Evolutionary conservation across 1,140 invertebrate species (phyloP), one percentile per base, ranked within the genome.

Genomic region (Wiebesia pumilae): DNA sequence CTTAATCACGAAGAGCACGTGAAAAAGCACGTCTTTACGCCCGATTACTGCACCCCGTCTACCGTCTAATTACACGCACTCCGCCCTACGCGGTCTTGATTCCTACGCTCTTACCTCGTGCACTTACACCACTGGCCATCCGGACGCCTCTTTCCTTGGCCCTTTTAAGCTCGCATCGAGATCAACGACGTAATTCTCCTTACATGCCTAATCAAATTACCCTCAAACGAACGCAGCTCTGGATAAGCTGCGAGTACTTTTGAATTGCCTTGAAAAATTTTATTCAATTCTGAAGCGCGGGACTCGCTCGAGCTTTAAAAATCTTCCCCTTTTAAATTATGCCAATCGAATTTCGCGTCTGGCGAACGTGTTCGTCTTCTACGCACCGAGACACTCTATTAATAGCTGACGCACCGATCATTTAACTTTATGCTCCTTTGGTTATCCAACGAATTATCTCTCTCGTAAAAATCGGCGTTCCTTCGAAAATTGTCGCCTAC

Each of bases 11-110:
- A n/a, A n/a, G n/a, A n/a, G n/a, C 19, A 19, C 6, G 82, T 10
- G 47, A 77, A 71, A 40, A 47, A 77, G 71, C 73, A 47, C 24
- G 51, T 62, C 33, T 84, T 77, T 84, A 62, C 71, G 77, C 82
- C 77, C 82, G 71, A 84, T 84, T 62, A 79, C 24, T 58, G 75
- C 58, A 27, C 14, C 43, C 10, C 47, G 77, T 9, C 47, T 12
- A n/a, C n/a, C n/a, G n/a, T 38, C 35, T 54, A 54, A 79, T 54
- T 79, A 21, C 14, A 7, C 51, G 43, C 10, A 33, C 38, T 33
- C 16, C 40, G 2, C 4, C 73, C 14, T 10, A 7, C 21, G 35
- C 21, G 3, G 16, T 43, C n/a, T 43, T 24, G 3, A 33, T 33
- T 71, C 35, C 33, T 33, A 6, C 43, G 43, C 6, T 6, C 43